Percentiles rank a stretch among this genome's conserved stretches.
Evolutionary conservation across 2,113 vertebrate species (phyloP).

Genomic region (Ciconia boyciana): DNA sequence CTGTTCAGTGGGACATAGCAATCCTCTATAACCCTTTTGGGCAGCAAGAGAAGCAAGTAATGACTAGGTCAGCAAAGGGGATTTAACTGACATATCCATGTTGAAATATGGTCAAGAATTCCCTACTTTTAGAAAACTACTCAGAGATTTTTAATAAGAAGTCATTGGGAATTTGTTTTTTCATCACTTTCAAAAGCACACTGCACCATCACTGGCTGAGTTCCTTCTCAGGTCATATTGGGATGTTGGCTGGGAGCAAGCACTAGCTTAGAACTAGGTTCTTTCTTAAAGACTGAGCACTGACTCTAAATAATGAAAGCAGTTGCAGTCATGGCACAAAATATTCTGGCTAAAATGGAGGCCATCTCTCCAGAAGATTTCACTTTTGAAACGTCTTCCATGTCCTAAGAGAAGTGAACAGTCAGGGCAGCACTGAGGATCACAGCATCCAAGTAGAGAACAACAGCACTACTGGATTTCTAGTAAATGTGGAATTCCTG

Average conservation of each 20-base stretch:
- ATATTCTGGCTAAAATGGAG: not conserved
- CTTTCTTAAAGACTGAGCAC: not conserved
- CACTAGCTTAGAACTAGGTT: not conserved
- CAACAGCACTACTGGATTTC: not conserved
- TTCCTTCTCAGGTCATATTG: not conserved
- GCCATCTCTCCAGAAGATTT: not conserved
- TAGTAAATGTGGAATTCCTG: slow-evolving; percentile 20
- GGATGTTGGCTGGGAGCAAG: not conserved
- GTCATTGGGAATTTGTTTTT: not conserved
- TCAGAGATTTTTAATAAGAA: not conserved
- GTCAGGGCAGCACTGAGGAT: not conserved
- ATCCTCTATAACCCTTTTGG: not conserved
- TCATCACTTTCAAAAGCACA: not conserved
- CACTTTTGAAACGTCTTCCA: not conserved
- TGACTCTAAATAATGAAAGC: not conserved
- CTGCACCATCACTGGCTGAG: not conserved
- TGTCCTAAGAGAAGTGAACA: not conserved
- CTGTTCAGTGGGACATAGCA: not conserved
- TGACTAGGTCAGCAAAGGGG: not conserved
- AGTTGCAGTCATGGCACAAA: not conserved
- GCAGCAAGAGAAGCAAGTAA: not conserved
- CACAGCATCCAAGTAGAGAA: not conserved
- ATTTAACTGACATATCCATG: not conserved
- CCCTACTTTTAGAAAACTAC: not conserved
- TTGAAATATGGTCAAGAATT: not conserved